These are phyloP conservation scores for Macrocentrus cingulum DNA, from an alignment of 1,140 invertebrate genomes.

Conservation along the genomic window DNA sequence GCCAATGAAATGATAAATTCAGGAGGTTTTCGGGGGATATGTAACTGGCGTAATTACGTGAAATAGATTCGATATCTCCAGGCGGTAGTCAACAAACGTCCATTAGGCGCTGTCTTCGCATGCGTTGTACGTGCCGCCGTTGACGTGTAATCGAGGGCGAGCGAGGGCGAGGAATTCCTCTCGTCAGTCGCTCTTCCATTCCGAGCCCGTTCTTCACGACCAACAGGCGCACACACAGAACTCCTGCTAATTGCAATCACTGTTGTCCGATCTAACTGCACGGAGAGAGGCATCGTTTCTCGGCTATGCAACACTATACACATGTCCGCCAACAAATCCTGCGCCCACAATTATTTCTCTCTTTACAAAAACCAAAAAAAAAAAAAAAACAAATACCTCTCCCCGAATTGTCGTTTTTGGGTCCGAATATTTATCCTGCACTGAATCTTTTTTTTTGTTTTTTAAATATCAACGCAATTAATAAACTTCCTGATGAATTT, in stretches of 20 bases:
- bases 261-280: slow-evolving; percentile 28
- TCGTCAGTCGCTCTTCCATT: slow-evolving; percentile 6
- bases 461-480: too few species aligned
- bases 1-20: too few species aligned
- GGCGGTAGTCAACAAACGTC: slow-evolving; percentile 42
- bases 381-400: background rate
- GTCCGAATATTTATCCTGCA: too few species aligned
- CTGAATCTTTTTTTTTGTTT: too few species aligned
- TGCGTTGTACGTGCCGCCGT: slow-evolving; percentile 18
- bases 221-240: slow-evolving; percentile 26
- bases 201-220: background rate
- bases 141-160: slow-evolving; percentile 42
- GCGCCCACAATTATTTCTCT: background rate
- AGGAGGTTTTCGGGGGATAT: background rate
- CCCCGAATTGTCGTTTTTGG: too few species aligned
- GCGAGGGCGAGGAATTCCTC: slow-evolving; percentile 23
- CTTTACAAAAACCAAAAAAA: background rate
- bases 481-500: too few species aligned
- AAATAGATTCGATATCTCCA: slow-evolving; percentile 43
- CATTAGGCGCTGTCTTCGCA: slow-evolving; percentile 37
- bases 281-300: slow-evolving; percentile 2
- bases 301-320: background rate
- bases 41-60: slow-evolving; percentile 37
- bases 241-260: slow-evolving; percentile 49
- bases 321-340: background rate